These are phyloP conservation scores for Catocala sponsa DNA, from an alignment of 2,888 invertebrate genomes.

Conservation along the genomic window DNA sequence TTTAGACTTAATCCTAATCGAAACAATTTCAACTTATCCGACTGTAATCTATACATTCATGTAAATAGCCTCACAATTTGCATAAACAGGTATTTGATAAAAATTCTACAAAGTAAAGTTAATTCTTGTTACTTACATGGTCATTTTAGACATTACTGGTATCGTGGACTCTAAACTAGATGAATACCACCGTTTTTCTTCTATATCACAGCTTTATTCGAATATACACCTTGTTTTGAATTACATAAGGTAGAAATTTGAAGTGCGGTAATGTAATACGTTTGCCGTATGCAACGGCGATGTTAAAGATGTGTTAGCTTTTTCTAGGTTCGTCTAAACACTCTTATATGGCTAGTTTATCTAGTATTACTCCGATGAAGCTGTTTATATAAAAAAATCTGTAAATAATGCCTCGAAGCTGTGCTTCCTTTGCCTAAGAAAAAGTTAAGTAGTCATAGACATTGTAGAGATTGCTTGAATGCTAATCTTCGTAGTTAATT, in stretches of 20 bases:
- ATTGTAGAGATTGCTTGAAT: constrained; percentile 49
- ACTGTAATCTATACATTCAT: no score
- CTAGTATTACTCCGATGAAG: constrained; percentile 65
- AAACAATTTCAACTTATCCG: no score
- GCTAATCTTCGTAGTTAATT: constrained; percentile 42
- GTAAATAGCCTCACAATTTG: no score
- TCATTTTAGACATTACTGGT: constrained; percentile 14
- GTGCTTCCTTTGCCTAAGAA: constrained; percentile 38
- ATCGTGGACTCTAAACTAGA: neutral
- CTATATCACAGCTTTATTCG: neutral
- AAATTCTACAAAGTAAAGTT: no score
- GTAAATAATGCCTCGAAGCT: constrained; percentile 46
- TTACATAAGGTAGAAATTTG: constrained; percentile 38
- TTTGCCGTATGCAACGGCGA: constrained; percentile 46
- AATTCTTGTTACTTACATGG: neutral
- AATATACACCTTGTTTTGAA: constrained; percentile 29
- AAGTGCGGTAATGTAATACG: constrained; percentile 38
- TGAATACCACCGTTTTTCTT: neutral
- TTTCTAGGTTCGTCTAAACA: constrained; percentile 56
- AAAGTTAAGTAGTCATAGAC: constrained; percentile 51
- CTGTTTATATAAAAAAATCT: constrained; percentile 64
- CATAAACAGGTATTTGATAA: no score
- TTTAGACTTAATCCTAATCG: no score
- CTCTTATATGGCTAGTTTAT: constrained; percentile 69
- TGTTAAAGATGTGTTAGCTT: constrained; percentile 57